phyloP scores from a whole-genome alignment of 2,797 vertebrate genomes.

The Parauchenoglanis ngamensis region DNA sequence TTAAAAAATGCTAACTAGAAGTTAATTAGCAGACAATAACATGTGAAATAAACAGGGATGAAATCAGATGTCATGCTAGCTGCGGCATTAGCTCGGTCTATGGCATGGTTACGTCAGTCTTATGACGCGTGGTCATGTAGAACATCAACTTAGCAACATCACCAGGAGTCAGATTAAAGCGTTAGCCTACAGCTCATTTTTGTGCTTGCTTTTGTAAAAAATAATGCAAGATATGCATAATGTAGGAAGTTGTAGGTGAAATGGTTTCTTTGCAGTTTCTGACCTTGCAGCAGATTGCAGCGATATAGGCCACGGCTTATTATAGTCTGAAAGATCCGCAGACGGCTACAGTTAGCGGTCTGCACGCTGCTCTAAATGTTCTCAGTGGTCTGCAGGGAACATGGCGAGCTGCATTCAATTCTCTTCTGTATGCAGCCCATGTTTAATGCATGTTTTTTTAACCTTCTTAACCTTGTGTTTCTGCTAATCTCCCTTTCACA shows the following conservation, averaged over 20 bases:
- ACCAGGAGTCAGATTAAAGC: background rate
- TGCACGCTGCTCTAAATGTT: slow-evolving; percentile 1
- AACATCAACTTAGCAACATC: background rate
- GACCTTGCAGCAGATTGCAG: background rate
- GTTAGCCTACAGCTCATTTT: background rate
- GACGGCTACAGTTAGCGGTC: background rate
- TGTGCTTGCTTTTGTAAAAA: background rate
- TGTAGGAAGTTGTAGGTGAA: background rate
- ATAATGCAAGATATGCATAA: background rate
- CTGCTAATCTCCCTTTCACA: background rate
- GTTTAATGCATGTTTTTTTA: background rate
- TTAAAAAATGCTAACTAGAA: background rate
- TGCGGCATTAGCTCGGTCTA: background rate
- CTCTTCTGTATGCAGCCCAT: background rate
- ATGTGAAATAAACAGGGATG: background rate
- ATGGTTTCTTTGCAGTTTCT: background rate
- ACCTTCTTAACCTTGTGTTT: background rate
- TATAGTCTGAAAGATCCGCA: background rate
- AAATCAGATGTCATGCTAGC: background rate
- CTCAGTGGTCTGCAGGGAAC: background rate
- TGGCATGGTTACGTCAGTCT: background rate
- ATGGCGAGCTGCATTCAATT: background rate
- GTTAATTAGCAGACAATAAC: background rate
- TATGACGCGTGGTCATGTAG: background rate
- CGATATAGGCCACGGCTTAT: slow-evolving; percentile 19